Percentiles rank a stretch among this genome's conserved stretches.
Conservation (phyloP, 2,113 vertebrate species). For the Natator depressus region DNA sequence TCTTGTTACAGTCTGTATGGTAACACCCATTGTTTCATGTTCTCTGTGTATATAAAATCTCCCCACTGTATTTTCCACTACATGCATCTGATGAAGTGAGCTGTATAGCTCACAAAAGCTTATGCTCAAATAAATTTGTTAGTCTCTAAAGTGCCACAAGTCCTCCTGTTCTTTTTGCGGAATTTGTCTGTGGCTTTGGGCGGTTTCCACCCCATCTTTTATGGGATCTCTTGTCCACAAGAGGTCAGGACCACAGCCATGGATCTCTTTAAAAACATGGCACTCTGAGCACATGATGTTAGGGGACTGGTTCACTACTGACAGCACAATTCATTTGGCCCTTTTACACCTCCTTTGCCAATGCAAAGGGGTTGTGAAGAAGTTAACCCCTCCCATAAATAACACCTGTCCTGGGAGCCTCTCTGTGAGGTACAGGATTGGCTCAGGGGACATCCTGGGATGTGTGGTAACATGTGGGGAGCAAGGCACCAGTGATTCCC, state of each 20-base stretch:
- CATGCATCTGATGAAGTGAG: no score
- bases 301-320: neutral
- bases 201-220: neutral
- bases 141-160: no score
- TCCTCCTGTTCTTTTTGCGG: neutral
- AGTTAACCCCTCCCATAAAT: neutral
- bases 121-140: no score
- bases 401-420: neutral
- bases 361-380: neutral
- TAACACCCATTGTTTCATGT: no score
- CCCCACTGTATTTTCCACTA: no score
- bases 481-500: no score
- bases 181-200: neutral
- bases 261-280: neutral
- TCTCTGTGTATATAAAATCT: no score
- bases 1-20: no score
- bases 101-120: no score
- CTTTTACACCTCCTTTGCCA: neutral
- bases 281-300: neutral
- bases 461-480: neutral
- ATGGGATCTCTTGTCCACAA: neutral
- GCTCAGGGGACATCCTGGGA: neutral
- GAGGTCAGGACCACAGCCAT: neutral
- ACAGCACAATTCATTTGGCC: neutral
- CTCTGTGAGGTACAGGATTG: neutral